Evolutionary conservation across 2,888 invertebrate species (phyloP).

Genomic region (Lordiphosa andalusiaca): DNA sequence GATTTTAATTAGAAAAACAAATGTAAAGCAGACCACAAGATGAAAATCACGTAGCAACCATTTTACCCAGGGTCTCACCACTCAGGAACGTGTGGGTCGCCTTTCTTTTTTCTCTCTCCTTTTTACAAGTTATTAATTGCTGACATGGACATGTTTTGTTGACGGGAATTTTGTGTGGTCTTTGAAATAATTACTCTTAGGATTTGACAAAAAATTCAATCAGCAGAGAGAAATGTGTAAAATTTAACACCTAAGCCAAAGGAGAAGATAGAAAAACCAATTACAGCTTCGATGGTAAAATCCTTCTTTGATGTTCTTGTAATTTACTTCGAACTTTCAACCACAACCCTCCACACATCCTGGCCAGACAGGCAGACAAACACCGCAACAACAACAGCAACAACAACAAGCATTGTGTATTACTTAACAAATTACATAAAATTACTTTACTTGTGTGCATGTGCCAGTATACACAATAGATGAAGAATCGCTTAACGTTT

Average conservation of each 20-base stretch:
- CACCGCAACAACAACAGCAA: constrained; percentile 14
- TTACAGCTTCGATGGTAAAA: constrained; percentile 32
- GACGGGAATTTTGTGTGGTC: constrained; percentile 2
- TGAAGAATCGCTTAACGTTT: constrained; percentile 68
- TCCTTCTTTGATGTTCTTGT: constrained; percentile 55
- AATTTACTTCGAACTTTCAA: constrained; percentile 46
- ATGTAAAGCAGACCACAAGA: constrained; percentile 21
- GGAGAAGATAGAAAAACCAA: constrained; percentile 4
- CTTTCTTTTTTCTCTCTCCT: neutral
- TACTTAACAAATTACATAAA: constrained; percentile 76
- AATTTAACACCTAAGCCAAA: constrained; percentile 6
- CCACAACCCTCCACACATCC: constrained; percentile 46
- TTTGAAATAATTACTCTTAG: constrained; percentile 60
- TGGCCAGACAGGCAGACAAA: constrained; percentile 60
- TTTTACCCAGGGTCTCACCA: constrained; percentile 36
- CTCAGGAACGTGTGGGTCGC: constrained; percentile 7
- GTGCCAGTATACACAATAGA: constrained; percentile 13
- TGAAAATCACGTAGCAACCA: constrained; percentile 62
- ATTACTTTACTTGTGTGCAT: constrained; percentile 62
- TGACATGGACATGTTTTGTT: constrained; percentile 16
- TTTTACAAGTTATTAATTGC: constrained; percentile 46
- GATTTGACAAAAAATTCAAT: constrained; percentile 23
- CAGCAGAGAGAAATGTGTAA: constrained; percentile 9
- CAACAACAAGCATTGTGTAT: constrained; percentile 36
- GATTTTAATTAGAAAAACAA: constrained; percentile 59